Conservation (phyloP, 2,113 vertebrate species). For the Petrocephalus zakoni region DNA sequence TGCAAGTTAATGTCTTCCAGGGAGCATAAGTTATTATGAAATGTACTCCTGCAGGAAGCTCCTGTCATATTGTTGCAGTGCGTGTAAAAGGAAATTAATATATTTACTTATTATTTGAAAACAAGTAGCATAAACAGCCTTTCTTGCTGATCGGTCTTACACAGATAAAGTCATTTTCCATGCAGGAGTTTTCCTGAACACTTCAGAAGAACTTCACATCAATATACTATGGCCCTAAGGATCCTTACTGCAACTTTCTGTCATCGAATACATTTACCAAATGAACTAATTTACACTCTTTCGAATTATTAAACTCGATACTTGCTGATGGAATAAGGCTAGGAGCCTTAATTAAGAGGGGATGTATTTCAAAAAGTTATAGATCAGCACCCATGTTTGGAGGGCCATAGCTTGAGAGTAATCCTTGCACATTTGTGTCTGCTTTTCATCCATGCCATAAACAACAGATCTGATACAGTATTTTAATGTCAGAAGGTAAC, state of each 20-base stretch:
- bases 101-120: neutral
- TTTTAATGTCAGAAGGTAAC: neutral
- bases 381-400: no score
- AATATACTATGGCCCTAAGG: neutral
- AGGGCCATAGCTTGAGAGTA: no score
- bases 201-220: neutral
- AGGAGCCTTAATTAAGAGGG: neutral
- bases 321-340: neutral
- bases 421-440: neutral
- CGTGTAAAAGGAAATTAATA: neutral
- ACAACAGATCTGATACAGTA: neutral
- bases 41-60: neutral
- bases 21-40: neutral
- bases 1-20: neutral
- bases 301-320: neutral
- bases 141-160: neutral
- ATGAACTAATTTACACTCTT: neutral
- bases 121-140: neutral
- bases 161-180: neutral
- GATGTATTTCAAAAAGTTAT: no score
- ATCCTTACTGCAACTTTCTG: neutral
- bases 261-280: neutral
- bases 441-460: neutral
- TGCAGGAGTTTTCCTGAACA: neutral
- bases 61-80: neutral